These are phyloP conservation scores for Trichacis sp. DNA, from an alignment of 2,888 invertebrate genomes.

Conservation along the genomic window DNA sequence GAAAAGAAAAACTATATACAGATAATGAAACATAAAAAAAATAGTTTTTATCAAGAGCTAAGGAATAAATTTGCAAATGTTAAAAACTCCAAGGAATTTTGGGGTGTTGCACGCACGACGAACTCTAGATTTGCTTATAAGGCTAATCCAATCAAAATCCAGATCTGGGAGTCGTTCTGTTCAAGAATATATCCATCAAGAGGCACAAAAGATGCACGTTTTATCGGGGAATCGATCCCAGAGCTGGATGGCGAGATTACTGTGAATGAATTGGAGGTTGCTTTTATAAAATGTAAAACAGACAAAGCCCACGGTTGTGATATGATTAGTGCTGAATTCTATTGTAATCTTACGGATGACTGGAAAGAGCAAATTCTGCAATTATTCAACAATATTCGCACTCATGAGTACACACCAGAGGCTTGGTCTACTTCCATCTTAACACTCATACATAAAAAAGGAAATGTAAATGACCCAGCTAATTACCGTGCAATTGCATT, in stretches of 20 bases:
- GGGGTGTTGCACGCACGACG: too few species aligned
- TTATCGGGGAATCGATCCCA: too few species aligned
- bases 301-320: constrained; percentile 26
- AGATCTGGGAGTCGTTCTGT: too few species aligned
- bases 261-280: constrained; percentile 4
- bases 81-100: too few species aligned
- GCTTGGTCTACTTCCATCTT: constrained; percentile 11
- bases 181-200: too few species aligned
- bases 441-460: constrained; percentile 11
- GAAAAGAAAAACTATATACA: too few species aligned
- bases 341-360: constrained; percentile 16
- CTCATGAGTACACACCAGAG: constrained; percentile 6
- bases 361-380: constrained; percentile 8
- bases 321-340: constrained; percentile 19
- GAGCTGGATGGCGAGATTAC: neutral
- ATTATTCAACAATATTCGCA: constrained; percentile 22
- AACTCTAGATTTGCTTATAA: too few species aligned
- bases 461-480: constrained; percentile 3
- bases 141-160: too few species aligned
- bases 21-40: too few species aligned
- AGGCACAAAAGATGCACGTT: too few species aligned
- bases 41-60: too few species aligned
- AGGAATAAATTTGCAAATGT: too few species aligned
- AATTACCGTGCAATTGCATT: constrained; percentile 17
- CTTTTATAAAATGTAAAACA: constrained; percentile 9